Base-by-base conservation (phyloP, 2,113 vertebrate genomes). In the Scartelaos histophorus region DNA sequence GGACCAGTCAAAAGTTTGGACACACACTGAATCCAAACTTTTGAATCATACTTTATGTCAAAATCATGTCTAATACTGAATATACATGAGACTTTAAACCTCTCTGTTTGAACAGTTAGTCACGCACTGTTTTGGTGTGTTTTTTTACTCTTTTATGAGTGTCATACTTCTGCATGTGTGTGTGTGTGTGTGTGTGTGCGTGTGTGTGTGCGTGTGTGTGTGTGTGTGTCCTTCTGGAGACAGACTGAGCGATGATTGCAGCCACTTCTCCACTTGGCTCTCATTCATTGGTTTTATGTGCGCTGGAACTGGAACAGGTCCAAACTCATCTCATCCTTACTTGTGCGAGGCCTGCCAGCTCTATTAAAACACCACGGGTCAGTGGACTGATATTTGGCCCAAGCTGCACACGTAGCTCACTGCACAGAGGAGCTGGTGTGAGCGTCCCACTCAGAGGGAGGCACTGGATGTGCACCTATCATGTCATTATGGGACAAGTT, bases 291-390 rank as follows among this genome's bases (percentile, higher is more conserved):
- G 66, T 75, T 70, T 76, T 80, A 80, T 82, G 57, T 19, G 71
- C 78, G 70, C 75, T 81, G 76, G 71, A 83, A 81, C 77, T 89
- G 90, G 88, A 77, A 0, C 0, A 12, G 35, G 66, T 69, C 83
- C 90, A 88, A 24, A 57, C 78, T 84, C 83, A 75, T 86, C 85
- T 80, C 72, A 1, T 66, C 43, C 85, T 73, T 51, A 67, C 68
- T 69, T 34, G 67, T 65, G 73, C 69, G 46, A 19, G 47, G 66
- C 60, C 77, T 77, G 75, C 88, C 82, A 80, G 79, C 83, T 70
- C 83, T 70, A 80, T 85, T 89, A 82, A 82, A 87, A 67, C 82
- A 75, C 68, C 67, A 64, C 43, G 67, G 88, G 85, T 82, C 84
- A 81, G 78, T 76, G 57, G 51, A 75, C 66, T 76, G 76, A 69